Evolutionary conservation across 2,797 vertebrate species (phyloP), one percentile per base, ranked within the genome.

Genomic region (Anniella stebbinsi): DNA sequence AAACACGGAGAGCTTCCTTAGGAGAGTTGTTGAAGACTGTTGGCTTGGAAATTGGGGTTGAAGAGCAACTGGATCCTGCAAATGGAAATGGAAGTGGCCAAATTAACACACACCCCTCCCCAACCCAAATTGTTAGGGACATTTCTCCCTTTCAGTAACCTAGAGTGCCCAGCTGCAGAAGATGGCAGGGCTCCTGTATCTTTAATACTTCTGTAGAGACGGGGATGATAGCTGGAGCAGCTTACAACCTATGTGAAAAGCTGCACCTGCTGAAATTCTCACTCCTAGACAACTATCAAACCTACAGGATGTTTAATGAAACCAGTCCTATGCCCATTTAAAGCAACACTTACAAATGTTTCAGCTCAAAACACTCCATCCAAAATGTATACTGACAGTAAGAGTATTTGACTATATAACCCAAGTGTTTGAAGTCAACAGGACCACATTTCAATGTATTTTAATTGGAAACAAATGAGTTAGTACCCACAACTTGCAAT

Each of bases 301-400:
- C 21, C 12, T 63, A 28, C n/a, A 81, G 23, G n/a, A 41, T 57
- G n/a, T 76, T 76, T 60, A 33, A 3, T 72, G 63, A 63, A 33
- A 63, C 13, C 33, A 54, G 38, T 21, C 36, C 45, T 18, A 5
- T 45, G 28, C 8, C 25, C 25, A 23, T 28, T 86, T 57, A 76
- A 63, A 41, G 30, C 17, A 18, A 45, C 13, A 41, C 5, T 41
- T 33, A 86, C 3, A 60, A 12, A 76, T 33, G 2, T 60, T 60
- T 60, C 36, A 15, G 8, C 54, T 54, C 33, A 66, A 3, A 67
- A 7, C 82, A 88, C 76, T 48, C 30, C 30, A 54, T 84, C 86
- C 78, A 91, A 92, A 89, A 88, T 72, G 0, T 85, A 93, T 76
- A 63, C 84, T 88, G 69, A 75, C 60, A 84, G 0, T 76, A 23